phyloP scores from a whole-genome alignment of 2,113 vertebrate genomes.

The Ptychochromis oligacanthus region DNA sequence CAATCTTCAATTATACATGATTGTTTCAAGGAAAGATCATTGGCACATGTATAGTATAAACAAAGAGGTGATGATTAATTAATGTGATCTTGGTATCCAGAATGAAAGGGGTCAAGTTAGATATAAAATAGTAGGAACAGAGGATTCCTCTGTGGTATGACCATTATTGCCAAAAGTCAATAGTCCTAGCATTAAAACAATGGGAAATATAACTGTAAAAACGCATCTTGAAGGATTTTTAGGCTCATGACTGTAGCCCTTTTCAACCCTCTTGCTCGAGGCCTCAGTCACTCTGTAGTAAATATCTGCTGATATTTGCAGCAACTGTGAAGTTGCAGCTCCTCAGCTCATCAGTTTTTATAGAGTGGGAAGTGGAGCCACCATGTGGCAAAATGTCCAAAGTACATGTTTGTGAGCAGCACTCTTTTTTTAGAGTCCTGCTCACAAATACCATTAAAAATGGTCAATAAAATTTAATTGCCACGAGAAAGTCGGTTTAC shows the following conservation, averaged over 20 bases:
- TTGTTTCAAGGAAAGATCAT: too few relatives aligned
- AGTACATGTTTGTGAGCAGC: slow-evolving; percentile 10
- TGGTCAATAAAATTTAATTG: slow-evolving; percentile 38
- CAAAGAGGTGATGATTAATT: not conserved
- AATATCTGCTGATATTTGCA: slow-evolving; percentile 74
- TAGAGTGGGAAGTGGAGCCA: slow-evolving; percentile 55
- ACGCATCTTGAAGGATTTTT: not conserved
- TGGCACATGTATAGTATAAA: not conserved
- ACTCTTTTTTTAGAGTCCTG: not conserved
- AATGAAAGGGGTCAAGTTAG: not conserved
- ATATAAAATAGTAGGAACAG: too few relatives aligned
- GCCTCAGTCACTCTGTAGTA: slow-evolving; percentile 46
- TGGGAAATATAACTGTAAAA: not conserved
- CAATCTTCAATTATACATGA: not conserved
- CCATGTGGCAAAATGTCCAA: slow-evolving; percentile 58
- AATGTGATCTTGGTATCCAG: not conserved
- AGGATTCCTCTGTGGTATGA: not conserved
- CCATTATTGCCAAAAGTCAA: not conserved
- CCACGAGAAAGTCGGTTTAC: slow-evolving; percentile 6
- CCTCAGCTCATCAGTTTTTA: not conserved
- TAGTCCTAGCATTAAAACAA: not conserved
- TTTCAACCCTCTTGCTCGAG: slow-evolving; percentile 41
- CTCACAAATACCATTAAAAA: slow-evolving; percentile 26
- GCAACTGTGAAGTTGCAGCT: slow-evolving; percentile 38
- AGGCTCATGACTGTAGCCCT: slow-evolving; percentile 13